Evolutionary conservation across 2,797 vertebrate species (phyloP).

Genomic region (Crenichthys baileyi): DNA sequence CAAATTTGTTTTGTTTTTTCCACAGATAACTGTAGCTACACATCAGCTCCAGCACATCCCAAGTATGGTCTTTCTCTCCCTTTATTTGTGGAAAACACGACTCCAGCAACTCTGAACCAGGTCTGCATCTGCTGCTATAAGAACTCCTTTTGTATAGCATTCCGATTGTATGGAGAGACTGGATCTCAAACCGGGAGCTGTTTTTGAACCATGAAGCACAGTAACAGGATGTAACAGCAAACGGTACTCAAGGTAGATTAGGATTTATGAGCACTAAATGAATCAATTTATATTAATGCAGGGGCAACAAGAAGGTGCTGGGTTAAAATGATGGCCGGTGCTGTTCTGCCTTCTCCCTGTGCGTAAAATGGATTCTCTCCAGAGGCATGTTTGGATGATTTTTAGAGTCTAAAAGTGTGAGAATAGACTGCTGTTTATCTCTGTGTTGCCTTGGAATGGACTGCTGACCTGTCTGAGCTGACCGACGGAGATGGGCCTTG

Average conservation of each 20-base stretch:
- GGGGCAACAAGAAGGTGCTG: not conserved
- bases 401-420: not conserved
- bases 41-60: constrained; percentile 6
- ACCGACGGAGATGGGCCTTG: not conserved
- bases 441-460: not conserved
- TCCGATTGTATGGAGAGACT: not conserved
- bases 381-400: not conserved
- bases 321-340: not conserved
- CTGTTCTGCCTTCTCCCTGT: not conserved
- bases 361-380: not conserved
- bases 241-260: not conserved
- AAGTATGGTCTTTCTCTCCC: not conserved
- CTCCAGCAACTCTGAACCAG: constrained; percentile 1
- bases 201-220: not conserved
- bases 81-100: constrained; percentile 8
- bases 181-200: not conserved
- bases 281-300: constrained; percentile 5
- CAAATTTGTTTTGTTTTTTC: not conserved
- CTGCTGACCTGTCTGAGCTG: not conserved
- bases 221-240: not conserved
- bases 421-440: not conserved
- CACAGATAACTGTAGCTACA: constrained; percentile 16
- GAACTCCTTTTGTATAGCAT: constrained; percentile 3
- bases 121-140: not conserved
- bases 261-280: not conserved